These are phyloP conservation scores for Brachypteracias leptosomus DNA, from an alignment of 2,113 vertebrate species.

Conservation along the genomic window DNA sequence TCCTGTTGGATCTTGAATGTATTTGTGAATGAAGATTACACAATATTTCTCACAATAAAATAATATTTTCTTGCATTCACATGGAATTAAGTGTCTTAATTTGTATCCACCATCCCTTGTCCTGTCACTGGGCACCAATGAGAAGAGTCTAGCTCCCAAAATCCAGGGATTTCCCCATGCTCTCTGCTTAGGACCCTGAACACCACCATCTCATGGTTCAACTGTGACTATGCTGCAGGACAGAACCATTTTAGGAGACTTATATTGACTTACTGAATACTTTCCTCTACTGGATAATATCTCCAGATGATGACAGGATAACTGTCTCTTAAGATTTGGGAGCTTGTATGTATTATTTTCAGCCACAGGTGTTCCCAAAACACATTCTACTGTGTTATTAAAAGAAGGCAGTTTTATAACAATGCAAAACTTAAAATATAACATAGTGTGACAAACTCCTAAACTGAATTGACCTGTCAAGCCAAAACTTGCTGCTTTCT, in stretches of 20 bases:
- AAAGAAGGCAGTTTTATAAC: neutral
- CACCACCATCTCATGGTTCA: neutral
- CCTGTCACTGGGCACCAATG: neutral
- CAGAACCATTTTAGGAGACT: neutral
- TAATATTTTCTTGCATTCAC: neutral
- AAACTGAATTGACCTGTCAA: too few relatives aligned
- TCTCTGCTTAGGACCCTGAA: neutral
- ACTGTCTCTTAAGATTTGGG: neutral
- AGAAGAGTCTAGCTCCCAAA: neutral
- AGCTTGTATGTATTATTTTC: neutral
- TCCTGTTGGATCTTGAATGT: neutral
- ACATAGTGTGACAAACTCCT: too few relatives aligned
- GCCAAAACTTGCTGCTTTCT: too few relatives aligned
- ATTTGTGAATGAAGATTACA: neutral
- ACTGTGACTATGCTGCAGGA: neutral
- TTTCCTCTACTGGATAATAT: neutral
- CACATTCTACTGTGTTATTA: neutral
- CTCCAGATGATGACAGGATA: too few relatives aligned
- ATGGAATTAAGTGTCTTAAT: neutral
- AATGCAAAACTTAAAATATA: neutral
- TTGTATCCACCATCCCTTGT: neutral
- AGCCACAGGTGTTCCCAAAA: neutral
- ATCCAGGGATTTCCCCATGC: neutral
- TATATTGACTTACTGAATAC: neutral
- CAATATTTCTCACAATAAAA: neutral